These are phyloP conservation scores for Acromyrmex heyeri DNA, from an alignment of 1,140 invertebrate species.

Conservation along the genomic window DNA sequence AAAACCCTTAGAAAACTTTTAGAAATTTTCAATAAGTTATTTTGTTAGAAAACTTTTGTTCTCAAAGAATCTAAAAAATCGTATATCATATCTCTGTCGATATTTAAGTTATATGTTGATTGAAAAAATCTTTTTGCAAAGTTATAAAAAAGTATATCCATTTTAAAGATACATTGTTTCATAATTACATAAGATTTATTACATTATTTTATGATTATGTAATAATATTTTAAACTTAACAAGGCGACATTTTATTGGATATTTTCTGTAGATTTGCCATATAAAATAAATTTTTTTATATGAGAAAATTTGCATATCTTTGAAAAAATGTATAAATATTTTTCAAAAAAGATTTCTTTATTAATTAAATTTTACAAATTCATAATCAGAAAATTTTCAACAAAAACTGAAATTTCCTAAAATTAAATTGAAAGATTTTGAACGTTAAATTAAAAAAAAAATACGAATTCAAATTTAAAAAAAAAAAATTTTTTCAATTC, in stretches of 20 bases:
- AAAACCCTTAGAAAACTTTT: too few relatives aligned
- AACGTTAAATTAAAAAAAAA: neutral
- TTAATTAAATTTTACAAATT: conserved; percentile 13
- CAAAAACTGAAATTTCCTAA: neutral
- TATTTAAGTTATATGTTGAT: neutral
- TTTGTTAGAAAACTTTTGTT: too few relatives aligned
- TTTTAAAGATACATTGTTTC: neutral
- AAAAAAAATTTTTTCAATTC: neutral
- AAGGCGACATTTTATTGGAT: neutral
- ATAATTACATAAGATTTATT: too few relatives aligned
- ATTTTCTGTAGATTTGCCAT: neutral
- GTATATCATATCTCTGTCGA: conserved; percentile 1
- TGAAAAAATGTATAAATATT: neutral
- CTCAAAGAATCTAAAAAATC: neutral
- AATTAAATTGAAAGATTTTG: neutral
- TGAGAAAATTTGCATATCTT: neutral
- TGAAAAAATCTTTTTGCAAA: neutral
- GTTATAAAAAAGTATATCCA: neutral
- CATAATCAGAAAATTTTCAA: neutral
- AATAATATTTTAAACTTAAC: neutral
- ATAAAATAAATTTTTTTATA: neutral
- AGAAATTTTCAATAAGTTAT: too few relatives aligned
- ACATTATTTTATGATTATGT: neutral
- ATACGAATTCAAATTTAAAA: neutral
- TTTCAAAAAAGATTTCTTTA: neutral